Evolutionary conservation across 1,140 invertebrate genomes (phyloP).

Genomic region (Teleogryllus occipitalis): DNA sequence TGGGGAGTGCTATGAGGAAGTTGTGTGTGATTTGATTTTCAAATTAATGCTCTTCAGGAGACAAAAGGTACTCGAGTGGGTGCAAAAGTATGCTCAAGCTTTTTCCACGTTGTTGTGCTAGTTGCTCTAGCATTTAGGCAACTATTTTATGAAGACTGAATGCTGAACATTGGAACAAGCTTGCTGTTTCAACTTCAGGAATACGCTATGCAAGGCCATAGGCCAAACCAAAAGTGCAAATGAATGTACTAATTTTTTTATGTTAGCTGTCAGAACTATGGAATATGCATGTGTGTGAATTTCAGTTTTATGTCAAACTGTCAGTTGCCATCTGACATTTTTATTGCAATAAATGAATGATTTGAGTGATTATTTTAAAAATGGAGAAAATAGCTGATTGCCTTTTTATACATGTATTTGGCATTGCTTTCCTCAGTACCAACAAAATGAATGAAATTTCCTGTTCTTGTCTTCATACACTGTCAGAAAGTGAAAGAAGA

Average conservation of each 20-base stretch:
- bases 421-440: no score
- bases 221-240: background rate
- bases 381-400: no score
- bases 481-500: no score
- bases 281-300: no score
- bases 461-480: no score
- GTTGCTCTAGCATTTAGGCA: background rate
- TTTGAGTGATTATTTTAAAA: no score
- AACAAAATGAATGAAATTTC: no score
- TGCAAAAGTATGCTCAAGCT: background rate
- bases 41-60: background rate
- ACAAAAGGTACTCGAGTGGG: background rate
- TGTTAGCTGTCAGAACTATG: no score
- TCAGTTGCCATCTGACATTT: no score
- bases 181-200: background rate
- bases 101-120: background rate
- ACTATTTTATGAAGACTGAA: background rate
- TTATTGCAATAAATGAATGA: no score
- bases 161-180: background rate
- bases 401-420: no score
- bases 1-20: background rate
- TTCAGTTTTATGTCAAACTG: no score
- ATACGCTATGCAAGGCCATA: background rate
- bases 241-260: background rate
- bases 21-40: background rate